phyloP scores from a whole-genome alignment of 2,888 invertebrate species.

The Amorpha juglandis region DNA sequence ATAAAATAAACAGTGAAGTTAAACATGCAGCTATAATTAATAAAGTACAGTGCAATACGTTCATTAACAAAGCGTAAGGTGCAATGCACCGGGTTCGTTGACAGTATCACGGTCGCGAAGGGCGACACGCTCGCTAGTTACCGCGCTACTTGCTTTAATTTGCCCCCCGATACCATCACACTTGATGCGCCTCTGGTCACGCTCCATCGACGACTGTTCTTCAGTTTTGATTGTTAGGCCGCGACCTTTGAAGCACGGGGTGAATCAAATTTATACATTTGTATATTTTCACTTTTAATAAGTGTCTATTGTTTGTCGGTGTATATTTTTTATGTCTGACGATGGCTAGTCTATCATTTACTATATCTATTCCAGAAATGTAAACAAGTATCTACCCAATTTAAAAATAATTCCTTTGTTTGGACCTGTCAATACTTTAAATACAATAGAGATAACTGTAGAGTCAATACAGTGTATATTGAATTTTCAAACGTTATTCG shows the following conservation, averaged over 20 bases:
- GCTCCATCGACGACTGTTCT: conserved; percentile 37
- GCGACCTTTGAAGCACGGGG: neutral
- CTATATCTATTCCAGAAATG: too few relatives aligned
- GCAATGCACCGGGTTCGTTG: conserved; percentile 7
- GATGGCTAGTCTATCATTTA: too few relatives aligned
- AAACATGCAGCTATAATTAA: conserved; percentile 9
- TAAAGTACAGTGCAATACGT: conserved; percentile 9
- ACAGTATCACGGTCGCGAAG: conserved; percentile 31
- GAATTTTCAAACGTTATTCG: too few relatives aligned
- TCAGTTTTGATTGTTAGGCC: conserved; percentile 9
- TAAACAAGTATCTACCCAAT: too few relatives aligned
- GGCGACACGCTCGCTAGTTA: conserved; percentile 43
- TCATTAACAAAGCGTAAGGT: conserved; percentile 7
- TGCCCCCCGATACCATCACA: conserved; percentile 52
- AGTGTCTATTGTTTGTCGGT: neutral
- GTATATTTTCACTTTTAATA: neutral
- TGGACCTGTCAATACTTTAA: too few relatives aligned
- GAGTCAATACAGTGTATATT: too few relatives aligned
- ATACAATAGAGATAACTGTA: too few relatives aligned
- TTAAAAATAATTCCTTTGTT: too few relatives aligned
- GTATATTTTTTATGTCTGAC: neutral
- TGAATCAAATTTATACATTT: neutral
- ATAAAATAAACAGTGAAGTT: neutral
- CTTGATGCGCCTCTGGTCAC: conserved; percentile 37
- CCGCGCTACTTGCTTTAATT: conserved; percentile 46